A percentile compares a stretch with the other conserved stretches of the same genome.
phyloP scores from a whole-genome alignment of 1,140 invertebrate genomes.

The Nephotettix cincticeps region DNA sequence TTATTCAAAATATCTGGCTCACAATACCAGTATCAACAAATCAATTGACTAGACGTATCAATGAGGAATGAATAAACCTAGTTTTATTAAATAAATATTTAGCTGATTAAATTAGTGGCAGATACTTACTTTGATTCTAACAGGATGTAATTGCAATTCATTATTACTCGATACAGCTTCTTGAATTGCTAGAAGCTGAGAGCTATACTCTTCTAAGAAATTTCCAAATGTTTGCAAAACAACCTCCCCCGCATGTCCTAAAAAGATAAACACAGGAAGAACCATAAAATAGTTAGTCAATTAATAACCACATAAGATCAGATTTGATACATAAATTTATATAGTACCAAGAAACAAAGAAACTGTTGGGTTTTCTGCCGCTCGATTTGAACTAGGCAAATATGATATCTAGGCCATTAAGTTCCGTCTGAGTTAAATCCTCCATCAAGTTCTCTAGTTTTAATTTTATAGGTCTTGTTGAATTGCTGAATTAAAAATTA shows the following conservation, averaged over 20 bases:
- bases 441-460: too few relatives aligned
- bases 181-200: background rate
- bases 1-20: background rate
- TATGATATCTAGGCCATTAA: too few relatives aligned
- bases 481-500: too few relatives aligned
- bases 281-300: background rate
- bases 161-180: background rate
- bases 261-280: background rate
- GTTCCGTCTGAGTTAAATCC: too few relatives aligned
- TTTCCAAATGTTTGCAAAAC: constrained; percentile 30
- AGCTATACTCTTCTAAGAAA: constrained; percentile 28
- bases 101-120: too few relatives aligned
- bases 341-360: too few relatives aligned
- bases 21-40: background rate
- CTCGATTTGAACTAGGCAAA: too few relatives aligned
- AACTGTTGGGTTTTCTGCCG: too few relatives aligned
- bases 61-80: background rate
- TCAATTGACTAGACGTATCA: background rate
- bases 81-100: background rate
- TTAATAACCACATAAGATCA: background rate
- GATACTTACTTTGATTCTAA: background rate
- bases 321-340: background rate
- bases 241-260: constrained; percentile 27
- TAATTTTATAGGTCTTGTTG: too few relatives aligned
- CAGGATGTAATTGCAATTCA: background rate